Percentiles rank a stretch among this genome's conserved stretches.
phyloP scores from a whole-genome alignment of 2,797 vertebrate genomes.

The Lates japonicus region DNA sequence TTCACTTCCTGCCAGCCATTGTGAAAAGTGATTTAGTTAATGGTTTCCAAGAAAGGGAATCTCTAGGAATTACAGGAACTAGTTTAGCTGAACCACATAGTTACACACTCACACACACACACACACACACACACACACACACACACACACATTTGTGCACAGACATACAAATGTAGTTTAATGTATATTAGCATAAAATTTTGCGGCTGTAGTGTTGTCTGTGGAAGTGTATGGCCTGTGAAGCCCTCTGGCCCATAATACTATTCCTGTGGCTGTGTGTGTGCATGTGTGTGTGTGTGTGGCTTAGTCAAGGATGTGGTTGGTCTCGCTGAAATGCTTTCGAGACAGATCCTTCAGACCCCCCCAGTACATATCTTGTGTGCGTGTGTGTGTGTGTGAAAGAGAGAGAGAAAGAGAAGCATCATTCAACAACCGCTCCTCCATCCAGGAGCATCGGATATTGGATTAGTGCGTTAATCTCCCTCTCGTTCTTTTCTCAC shows the following conservation, averaged over 20 bases:
- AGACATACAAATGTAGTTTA: conserved; percentile 23
- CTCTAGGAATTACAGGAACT: conserved; percentile 50
- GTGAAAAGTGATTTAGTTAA: conserved; percentile 63
- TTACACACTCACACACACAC: background rate
- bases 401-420: conserved; percentile 41
- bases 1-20: conserved; percentile 46
- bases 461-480: conserved; percentile 81
- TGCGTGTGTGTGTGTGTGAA: conserved; percentile 7
- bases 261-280: conserved; percentile 48
- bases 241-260: conserved; percentile 50
- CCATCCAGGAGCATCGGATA: conserved; percentile 77
- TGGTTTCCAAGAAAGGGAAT: conserved; percentile 64
- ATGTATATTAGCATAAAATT: conserved; percentile 50
- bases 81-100: conserved; percentile 37
- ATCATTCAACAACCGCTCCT: conserved; percentile 72
- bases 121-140: conserved; percentile 8
- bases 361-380: background rate
- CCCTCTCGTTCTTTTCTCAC: conserved; percentile 73
- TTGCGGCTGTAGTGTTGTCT: conserved; percentile 41
- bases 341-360: conserved; percentile 51
- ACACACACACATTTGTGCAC: conserved; percentile 1
- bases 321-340: conserved; percentile 71
- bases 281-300: conserved; percentile 26
- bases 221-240: conserved; percentile 66
- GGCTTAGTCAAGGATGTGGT: conserved; percentile 76